Conservation (phyloP, 2,797 vertebrate species). For the Sebastes melanostomus region DNA sequence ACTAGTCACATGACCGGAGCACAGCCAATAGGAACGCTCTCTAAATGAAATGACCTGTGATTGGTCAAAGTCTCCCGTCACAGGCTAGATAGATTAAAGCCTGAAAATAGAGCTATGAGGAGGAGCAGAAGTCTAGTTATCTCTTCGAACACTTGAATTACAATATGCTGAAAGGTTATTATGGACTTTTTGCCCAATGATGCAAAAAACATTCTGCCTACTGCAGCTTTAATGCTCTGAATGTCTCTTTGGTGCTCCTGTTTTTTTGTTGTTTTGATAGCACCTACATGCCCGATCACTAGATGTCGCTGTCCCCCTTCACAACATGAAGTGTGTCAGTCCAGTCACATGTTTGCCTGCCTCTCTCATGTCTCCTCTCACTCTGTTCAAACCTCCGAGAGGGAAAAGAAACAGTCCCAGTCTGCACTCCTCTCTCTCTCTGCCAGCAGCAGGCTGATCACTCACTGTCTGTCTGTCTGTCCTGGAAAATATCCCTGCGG, state of each 20-base stretch:
- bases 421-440: background rate
- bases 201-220: too few relatives aligned
- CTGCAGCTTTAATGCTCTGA: too few relatives aligned
- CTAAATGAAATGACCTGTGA: rapidly evolving
- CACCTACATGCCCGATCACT: background rate
- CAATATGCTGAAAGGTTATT: too few relatives aligned
- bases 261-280: background rate
- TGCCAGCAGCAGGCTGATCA: conserved; percentile 13
- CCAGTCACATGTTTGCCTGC: conserved; percentile 15
- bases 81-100: rapidly evolving
- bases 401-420: conserved; percentile 66
- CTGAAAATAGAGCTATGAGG: too few relatives aligned
- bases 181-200: too few relatives aligned
- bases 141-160: too few relatives aligned
- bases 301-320: conserved; percentile 48
- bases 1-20: rapidly evolving
- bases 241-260: too few relatives aligned
- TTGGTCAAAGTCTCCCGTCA: too few relatives aligned
- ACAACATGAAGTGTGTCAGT: background rate
- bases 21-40: too few relatives aligned
- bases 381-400: conserved; percentile 77
- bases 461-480: background rate
- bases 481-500: conserved; percentile 24
- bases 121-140: too few relatives aligned
- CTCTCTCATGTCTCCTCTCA: conserved; percentile 42